These are phyloP conservation scores for Cactoblastis cactorum DNA, from an alignment of 2,888 invertebrate genomes.

Conservation along the genomic window DNA sequence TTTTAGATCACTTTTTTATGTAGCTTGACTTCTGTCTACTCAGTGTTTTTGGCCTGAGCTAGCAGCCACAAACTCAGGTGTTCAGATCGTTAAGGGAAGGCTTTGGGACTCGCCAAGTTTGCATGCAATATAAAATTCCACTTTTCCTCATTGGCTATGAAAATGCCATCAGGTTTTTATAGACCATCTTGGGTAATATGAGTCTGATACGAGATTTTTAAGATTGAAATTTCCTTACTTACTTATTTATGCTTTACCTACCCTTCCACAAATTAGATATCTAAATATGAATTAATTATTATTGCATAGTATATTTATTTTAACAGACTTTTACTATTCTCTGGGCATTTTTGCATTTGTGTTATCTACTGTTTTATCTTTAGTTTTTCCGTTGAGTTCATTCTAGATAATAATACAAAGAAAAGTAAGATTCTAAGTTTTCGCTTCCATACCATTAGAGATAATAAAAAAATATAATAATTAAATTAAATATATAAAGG, in stretches of 20 bases:
- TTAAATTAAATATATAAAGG: too few relatives aligned
- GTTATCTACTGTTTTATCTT: too few relatives aligned
- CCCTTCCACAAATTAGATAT: background rate
- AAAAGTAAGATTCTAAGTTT: too few relatives aligned
- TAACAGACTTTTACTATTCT: too few relatives aligned
- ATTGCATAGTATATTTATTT: too few relatives aligned
- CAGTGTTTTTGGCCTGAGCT: background rate
- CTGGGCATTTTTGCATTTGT: too few relatives aligned
- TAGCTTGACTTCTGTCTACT: background rate
- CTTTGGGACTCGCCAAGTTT: constrained; percentile 12
- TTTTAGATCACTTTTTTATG: background rate
- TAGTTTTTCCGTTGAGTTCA: too few relatives aligned
- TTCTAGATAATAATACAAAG: too few relatives aligned
- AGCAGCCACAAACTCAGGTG: constrained; percentile 14
- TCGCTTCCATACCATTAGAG: too few relatives aligned
- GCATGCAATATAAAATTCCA: constrained; percentile 13
- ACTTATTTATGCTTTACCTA: background rate
- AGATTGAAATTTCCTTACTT: constrained; percentile 2
- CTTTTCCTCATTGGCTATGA: constrained; percentile 11
- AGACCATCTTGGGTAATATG: constrained; percentile 2
- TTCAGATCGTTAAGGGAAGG: constrained; percentile 12
- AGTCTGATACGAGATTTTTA: constrained; percentile 9
- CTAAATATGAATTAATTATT: too few relatives aligned
- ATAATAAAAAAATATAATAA: too few relatives aligned
- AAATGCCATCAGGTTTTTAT: constrained; percentile 7